phyloP scores from a whole-genome alignment of 2,113 vertebrate genomes.

The Galbula dea region DNA sequence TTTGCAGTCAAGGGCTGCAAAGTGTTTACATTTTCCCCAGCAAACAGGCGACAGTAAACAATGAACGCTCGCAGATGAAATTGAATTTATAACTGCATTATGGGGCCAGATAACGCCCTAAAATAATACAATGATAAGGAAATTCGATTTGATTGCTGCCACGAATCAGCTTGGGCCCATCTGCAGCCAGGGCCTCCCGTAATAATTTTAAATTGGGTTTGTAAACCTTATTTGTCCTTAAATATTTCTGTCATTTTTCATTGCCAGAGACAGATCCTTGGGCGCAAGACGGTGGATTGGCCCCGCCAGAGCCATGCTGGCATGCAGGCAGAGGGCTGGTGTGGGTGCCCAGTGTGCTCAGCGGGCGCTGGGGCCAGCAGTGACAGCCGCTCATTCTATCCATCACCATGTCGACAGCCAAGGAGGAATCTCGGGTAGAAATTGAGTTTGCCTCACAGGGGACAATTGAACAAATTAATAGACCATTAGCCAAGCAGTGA shows the following conservation, averaged over 20 bases:
- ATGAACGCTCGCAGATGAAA: slow-evolving; percentile 86
- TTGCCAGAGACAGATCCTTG: slow-evolving; percentile 76
- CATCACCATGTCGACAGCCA: slow-evolving; percentile 88
- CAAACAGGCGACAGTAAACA: slow-evolving; percentile 98
- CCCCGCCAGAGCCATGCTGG: background rate
- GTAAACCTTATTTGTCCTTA: slow-evolving; percentile 84
- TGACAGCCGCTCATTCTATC: slow-evolving; percentile 97
- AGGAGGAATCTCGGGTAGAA: slow-evolving; percentile 81
- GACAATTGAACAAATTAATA: slow-evolving; percentile 99
- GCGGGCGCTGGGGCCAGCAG: slow-evolving; percentile 56
- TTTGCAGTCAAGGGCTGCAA: slow-evolving; percentile 81
- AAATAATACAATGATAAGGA: slow-evolving; percentile 98
- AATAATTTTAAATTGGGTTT: slow-evolving; percentile 84
- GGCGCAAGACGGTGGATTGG: slow-evolving; percentile 52
- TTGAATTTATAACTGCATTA: slow-evolving; percentile 98
- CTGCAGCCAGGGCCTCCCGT: slow-evolving; percentile 74
- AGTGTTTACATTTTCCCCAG: slow-evolving; percentile 90
- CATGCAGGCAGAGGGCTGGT: background rate
- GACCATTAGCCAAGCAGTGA: slow-evolving; percentile 98
- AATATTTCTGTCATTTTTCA: slow-evolving; percentile 87
- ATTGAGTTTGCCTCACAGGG: slow-evolving; percentile 94
- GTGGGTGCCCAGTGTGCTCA: slow-evolving; percentile 29
- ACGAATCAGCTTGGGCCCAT: slow-evolving; percentile 80
- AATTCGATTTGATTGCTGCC: slow-evolving; percentile 95
- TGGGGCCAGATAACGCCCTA: slow-evolving; percentile 92